Evolutionary conservation across 2,113 vertebrate species (phyloP).

Genomic region (Athene noctua): DNA sequence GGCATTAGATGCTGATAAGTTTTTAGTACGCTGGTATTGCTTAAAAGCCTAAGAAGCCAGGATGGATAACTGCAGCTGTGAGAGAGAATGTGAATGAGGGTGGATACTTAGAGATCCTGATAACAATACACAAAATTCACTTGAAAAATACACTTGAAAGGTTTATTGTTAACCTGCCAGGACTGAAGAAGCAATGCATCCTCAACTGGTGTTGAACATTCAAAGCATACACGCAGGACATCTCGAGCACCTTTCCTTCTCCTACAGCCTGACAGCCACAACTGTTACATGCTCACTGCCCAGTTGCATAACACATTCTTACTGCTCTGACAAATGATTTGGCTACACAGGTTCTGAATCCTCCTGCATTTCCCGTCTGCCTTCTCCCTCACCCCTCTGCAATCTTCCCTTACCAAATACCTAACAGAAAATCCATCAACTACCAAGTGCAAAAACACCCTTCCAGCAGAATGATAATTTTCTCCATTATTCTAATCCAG

Average conservation of each 20-base stretch:
- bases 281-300: rapidly evolving
- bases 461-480: neutral
- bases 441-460: neutral
- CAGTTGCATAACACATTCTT: neutral
- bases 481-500: neutral
- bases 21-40: neutral
- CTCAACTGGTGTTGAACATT: neutral
- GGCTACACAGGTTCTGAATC: neutral
- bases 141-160: neutral
- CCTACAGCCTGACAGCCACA: neutral
- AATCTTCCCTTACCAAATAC: neutral
- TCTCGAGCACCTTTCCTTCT: neutral
- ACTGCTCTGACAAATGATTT: neutral
- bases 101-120: neutral
- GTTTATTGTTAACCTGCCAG: neutral
- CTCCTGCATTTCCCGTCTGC: neutral
- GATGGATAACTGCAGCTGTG: neutral
- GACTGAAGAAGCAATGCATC: neutral
- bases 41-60: neutral
- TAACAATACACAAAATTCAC: neutral
- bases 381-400: neutral
- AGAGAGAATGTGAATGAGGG: neutral
- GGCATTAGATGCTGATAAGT: neutral
- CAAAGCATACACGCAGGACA: rapidly evolving
- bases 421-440: neutral